Conservation (phyloP, 2,888 invertebrate species). For the Tetragnatha montana region DNA sequence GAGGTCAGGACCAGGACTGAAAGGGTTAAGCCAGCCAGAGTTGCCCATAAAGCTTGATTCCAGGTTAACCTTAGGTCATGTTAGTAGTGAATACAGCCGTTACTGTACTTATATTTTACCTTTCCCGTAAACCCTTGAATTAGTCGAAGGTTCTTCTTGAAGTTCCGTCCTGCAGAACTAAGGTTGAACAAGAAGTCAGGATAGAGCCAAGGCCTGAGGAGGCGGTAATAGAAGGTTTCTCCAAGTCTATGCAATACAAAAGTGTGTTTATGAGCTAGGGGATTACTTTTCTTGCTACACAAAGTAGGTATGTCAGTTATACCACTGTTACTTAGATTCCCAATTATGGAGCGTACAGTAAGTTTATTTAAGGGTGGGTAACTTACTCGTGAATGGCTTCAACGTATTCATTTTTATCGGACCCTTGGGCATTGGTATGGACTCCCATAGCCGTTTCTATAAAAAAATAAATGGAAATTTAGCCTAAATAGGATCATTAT, state of each 20-base stretch:
- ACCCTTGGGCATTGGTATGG: conserved; percentile 67
- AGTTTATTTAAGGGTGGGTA: not conserved
- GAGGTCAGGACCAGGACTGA: too few relatives aligned
- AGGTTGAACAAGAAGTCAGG: conserved; percentile 76
- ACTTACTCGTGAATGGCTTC: conserved; percentile 43
- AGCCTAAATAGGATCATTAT: not conserved
- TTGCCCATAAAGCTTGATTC: too few relatives aligned
- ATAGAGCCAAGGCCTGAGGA: conserved; percentile 77
- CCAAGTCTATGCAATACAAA: conserved; percentile 69
- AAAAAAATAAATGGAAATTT: not conserved
- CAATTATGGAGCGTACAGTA: not conserved
- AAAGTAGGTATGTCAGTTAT: not conserved
- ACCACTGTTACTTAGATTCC: too few relatives aligned
- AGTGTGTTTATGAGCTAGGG: not conserved
- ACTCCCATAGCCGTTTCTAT: conserved; percentile 72
- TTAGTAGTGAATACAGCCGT: too few relatives aligned
- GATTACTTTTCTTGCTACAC: not conserved
- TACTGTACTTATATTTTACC: conserved; percentile 69
- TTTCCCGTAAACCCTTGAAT: conserved; percentile 77
- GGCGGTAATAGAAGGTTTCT: conserved; percentile 74
- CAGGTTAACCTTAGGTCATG: not conserved
- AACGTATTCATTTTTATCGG: conserved; percentile 37
- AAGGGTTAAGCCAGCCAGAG: too few relatives aligned
- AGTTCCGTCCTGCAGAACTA: conserved; percentile 76
- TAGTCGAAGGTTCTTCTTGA: conserved; percentile 75